Evolutionary conservation across 37 sponge, comb jelly and placozoan species (phyloP).

Genomic region (Oopsacas minuta): DNA sequence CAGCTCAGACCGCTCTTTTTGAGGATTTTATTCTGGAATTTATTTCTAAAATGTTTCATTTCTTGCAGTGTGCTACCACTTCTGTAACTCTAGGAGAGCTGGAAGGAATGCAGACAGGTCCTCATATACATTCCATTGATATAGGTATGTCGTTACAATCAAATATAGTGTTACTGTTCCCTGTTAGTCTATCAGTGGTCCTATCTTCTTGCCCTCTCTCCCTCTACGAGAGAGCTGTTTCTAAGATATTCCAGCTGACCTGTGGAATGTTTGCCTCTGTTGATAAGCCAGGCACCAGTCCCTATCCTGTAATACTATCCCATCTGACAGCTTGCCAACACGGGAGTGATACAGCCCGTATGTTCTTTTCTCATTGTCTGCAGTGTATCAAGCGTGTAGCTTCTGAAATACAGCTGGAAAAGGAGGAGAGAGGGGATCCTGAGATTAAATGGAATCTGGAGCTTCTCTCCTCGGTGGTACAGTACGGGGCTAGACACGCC

Average conservation of each 20-base stretch:
- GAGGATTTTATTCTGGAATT: conserved; percentile 69
- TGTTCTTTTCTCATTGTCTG: background rate
- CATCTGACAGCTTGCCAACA: background rate
- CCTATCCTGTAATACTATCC: background rate
- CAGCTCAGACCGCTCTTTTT: conserved; percentile 48
- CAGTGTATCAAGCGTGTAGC: background rate
- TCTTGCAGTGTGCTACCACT: conserved; percentile 1
- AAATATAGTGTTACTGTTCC: background rate
- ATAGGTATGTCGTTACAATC: background rate
- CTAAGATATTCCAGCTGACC: conserved; percentile 11
- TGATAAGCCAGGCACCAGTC: conserved; percentile 16
- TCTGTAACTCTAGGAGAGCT: background rate
- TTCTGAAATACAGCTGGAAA: background rate
- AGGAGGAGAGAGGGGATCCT: background rate
- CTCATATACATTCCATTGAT: background rate
- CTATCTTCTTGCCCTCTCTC: background rate
- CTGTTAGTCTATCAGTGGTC: background rate
- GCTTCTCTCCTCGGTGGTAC: background rate
- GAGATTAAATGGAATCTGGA: conserved; percentile 15
- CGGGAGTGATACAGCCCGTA: background rate
- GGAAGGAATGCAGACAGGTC: conserved; percentile 12
- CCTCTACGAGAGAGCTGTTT: background rate
- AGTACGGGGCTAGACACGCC: background rate
- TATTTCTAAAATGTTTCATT: conserved; percentile 48
- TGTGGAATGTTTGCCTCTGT: background rate